Evolutionary conservation across 2,888 invertebrate genomes (phyloP).

Genomic region (Dendrolimus pini): DNA sequence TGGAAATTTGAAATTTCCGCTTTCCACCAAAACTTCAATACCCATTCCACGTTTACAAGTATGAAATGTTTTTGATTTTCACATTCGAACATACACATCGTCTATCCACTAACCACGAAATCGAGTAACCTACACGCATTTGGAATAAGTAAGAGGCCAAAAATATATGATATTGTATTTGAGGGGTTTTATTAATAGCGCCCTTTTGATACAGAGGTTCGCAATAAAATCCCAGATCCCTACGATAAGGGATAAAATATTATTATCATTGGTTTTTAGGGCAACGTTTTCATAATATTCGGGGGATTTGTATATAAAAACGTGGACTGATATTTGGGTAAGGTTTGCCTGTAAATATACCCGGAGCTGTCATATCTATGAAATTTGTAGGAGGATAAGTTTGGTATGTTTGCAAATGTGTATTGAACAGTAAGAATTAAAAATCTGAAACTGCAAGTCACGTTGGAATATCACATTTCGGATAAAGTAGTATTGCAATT

Average conservation of each 20-base stretch:
- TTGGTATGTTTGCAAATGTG: neutral
- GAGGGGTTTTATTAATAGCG: constrained; percentile 35
- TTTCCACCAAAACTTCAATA: too few species aligned
- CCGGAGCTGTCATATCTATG: neutral
- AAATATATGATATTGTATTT: constrained; percentile 24
- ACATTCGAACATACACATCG: too few species aligned
- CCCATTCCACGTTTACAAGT: too few species aligned
- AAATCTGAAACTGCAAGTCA: too few species aligned
- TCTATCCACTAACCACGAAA: neutral
- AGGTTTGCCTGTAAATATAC: neutral
- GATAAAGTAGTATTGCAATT: too few species aligned
- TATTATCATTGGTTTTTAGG: neutral
- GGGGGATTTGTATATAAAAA: neutral
- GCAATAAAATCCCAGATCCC: neutral
- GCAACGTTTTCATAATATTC: constrained; percentile 22
- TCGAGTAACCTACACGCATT: constrained; percentile 1
- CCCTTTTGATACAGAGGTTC: constrained; percentile 22
- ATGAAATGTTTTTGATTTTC: too few species aligned
- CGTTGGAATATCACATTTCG: too few species aligned
- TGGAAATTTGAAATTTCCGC: too few species aligned
- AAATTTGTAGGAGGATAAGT: neutral
- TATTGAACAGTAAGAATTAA: too few species aligned
- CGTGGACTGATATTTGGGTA: neutral
- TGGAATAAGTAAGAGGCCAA: constrained; percentile 12
- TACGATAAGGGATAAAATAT: neutral